Evolutionary conservation across 2,888 invertebrate genomes (phyloP).

Genomic region (Diplolepis rosae): DNA sequence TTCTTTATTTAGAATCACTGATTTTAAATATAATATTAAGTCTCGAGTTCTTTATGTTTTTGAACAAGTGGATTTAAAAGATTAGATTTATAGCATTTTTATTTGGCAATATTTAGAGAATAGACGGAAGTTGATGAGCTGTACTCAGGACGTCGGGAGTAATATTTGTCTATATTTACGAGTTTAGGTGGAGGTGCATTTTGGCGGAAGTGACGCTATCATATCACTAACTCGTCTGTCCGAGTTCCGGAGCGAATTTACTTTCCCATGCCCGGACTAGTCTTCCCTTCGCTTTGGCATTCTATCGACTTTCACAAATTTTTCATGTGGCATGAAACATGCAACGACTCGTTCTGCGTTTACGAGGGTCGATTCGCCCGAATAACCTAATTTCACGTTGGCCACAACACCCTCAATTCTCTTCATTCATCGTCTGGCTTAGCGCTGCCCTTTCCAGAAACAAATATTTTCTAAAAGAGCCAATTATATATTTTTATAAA

Average conservation of each 20-base stretch:
- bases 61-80: no score
- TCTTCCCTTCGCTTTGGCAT: not conserved
- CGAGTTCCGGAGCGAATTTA: constrained; percentile 54
- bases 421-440: not conserved
- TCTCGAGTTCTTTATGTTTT: no score
- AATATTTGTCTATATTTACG: constrained; percentile 7
- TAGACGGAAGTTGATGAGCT: constrained; percentile 14
- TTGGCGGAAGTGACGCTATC: constrained; percentile 51
- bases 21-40: no score
- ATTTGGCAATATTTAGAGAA: not conserved
- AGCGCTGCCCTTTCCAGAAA: not conserved
- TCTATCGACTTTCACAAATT: constrained; percentile 36
- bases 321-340: constrained; percentile 49
- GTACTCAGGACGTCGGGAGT: not conserved
- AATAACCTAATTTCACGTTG: constrained; percentile 48
- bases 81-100: no score
- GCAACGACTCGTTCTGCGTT: constrained; percentile 32
- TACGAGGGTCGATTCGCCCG: constrained; percentile 45
- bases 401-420: not conserved
- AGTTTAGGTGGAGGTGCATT: constrained; percentile 34
- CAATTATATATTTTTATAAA: not conserved
- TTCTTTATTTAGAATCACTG: no score
- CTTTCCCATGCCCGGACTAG: constrained; percentile 26
- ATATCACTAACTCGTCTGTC: constrained; percentile 53
- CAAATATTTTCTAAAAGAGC: not conserved